Conservation (phyloP, 2,797 vertebrate species). For the Pangasius larnaudii region DNA sequence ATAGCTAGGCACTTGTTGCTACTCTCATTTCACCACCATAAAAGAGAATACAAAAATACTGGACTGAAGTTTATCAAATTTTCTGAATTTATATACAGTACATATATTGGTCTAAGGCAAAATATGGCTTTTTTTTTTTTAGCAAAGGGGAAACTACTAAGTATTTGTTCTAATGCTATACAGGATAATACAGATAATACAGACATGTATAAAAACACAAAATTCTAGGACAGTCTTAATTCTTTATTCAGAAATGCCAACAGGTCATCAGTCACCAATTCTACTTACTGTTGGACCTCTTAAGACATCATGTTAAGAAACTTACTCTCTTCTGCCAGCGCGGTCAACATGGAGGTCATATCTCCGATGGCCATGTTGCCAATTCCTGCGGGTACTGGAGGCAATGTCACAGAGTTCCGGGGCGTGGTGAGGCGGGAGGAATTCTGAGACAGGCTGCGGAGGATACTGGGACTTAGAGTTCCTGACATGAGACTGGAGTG, state of each 20-base stretch:
- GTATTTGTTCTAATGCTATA: constrained; percentile 61
- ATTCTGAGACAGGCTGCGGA: constrained; percentile 86
- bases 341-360: constrained; percentile 90
- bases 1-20: constrained; percentile 75
- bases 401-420: constrained; percentile 84
- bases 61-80: constrained; percentile 56
- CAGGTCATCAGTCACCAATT: constrained; percentile 10
- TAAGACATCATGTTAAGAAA: constrained; percentile 86
- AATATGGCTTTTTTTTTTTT: constrained; percentile 72
- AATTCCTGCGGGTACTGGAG: constrained; percentile 77
- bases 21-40: constrained; percentile 58
- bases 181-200: constrained; percentile 50
- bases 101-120: constrained; percentile 63
- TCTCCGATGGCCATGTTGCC: constrained; percentile 94
- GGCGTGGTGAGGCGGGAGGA: constrained; percentile 92
- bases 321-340: constrained; percentile 88
- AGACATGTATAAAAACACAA: constrained; percentile 41
- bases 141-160: constrained; percentile 64
- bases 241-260: constrained; percentile 32
- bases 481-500: constrained; percentile 89
- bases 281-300: constrained; percentile 27
- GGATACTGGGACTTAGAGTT: constrained; percentile 85
- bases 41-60: constrained; percentile 59
- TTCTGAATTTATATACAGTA: constrained; percentile 53
- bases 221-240: constrained; percentile 18